Conservation (phyloP, 2,797 vertebrate genomes). For the Lindbergichthys nudifrons region DNA sequence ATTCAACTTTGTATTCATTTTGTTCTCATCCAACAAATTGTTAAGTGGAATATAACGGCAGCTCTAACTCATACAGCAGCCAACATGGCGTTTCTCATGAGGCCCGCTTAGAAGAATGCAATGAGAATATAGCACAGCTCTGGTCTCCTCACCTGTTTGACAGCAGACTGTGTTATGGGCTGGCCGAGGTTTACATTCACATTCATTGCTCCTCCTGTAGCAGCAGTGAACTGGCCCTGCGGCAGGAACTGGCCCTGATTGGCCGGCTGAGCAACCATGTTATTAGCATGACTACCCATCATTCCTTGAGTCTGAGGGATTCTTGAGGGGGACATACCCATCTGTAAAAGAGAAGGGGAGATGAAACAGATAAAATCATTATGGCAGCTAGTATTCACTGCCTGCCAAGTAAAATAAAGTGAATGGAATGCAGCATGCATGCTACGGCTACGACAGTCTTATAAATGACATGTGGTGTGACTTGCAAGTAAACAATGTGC, state of each 20-base stretch:
- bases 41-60: no score
- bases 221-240: constrained; percentile 89
- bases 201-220: constrained; percentile 86
- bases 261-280: constrained; percentile 89
- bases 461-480: constrained; percentile 10
- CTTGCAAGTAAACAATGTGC: constrained; percentile 13
- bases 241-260: constrained; percentile 91
- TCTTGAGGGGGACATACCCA: constrained; percentile 96
- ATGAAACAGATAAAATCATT: constrained; percentile 17
- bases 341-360: constrained; percentile 80
- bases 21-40: no score
- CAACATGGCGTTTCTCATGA: constrained; percentile 6
- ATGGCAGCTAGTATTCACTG: background rate
- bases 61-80: constrained; percentile 4
- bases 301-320: constrained; percentile 93
- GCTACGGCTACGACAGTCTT: background rate
- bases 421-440: constrained; percentile 16
- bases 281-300: constrained; percentile 91
- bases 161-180: constrained; percentile 85
- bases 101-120: background rate
- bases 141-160: constrained; percentile 88
- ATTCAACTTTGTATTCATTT: no score
- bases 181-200: constrained; percentile 91
- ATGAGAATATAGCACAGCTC: background rate
- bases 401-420: constrained; percentile 9